These are phyloP conservation scores for Bruchidius siliquastri DNA, from an alignment of 2,888 invertebrate species.

Conservation along the genomic window DNA sequence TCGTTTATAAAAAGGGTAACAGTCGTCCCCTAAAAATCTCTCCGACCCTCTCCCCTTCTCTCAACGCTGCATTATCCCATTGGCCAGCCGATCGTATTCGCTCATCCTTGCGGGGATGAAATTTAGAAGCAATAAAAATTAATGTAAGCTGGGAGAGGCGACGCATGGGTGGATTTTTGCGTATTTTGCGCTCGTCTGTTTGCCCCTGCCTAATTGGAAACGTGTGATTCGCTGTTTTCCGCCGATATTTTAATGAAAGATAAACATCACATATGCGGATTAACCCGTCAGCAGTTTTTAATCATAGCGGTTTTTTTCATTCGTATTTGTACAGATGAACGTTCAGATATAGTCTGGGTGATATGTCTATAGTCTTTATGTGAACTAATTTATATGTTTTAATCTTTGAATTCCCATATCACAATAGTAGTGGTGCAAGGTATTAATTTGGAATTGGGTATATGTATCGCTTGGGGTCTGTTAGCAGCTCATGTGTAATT, in stretches of 20 bases:
- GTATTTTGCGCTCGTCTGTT: not conserved
- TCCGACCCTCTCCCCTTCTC: not conserved
- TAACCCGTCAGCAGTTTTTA: conserved; percentile 1
- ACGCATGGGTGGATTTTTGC: not conserved
- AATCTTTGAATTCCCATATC: no score
- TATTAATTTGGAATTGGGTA: no score
- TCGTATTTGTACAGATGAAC: not conserved
- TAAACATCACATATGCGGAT: conserved; percentile 38
- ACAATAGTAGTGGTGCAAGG: no score
- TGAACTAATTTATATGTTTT: no score
- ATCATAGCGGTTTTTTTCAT: not conserved
- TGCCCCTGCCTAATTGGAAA: conserved; percentile 38
- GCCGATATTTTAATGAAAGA: conserved; percentile 46
- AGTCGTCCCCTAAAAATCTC: not conserved
- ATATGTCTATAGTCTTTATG: no score
- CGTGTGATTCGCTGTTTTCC: conserved; percentile 45
- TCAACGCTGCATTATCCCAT: not conserved
- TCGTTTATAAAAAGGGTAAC: no score
- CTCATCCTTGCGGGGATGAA: not conserved
- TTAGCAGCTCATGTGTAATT: no score
- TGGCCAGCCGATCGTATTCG: not conserved
- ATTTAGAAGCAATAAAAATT: conserved; percentile 16
- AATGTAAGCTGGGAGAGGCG: not conserved
- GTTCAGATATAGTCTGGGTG: not conserved
- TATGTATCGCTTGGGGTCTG: no score